A percentile compares a stretch with the other conserved stretches of the same genome.
phyloP scores from a whole-genome alignment of 2,888 invertebrate species.

The Cylindroiulus punctatus region DNA sequence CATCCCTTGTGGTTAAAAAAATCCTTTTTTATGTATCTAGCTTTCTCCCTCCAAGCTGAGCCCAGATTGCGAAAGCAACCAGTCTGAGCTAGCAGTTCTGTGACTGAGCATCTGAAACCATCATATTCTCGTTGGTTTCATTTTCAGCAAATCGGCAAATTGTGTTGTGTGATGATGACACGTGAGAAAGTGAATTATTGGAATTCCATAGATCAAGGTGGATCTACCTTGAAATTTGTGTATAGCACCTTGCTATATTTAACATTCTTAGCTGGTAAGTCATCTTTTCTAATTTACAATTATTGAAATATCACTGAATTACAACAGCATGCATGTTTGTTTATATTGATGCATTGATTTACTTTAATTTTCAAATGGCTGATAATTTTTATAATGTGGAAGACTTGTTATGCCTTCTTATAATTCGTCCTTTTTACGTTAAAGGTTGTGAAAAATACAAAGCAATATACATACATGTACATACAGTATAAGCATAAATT shows the following conservation, averaged over 20 bases:
- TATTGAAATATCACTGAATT: not conserved
- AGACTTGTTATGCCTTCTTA: no score
- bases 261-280: not conserved
- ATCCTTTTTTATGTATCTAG: not conserved
- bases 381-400: not conserved
- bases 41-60: conserved; percentile 18
- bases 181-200: not conserved
- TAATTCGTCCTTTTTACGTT: not conserved
- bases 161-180: not conserved
- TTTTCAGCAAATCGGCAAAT: not conserved
- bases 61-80: not conserved
- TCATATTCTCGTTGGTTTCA: not conserved
- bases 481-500: no score
- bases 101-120: not conserved
- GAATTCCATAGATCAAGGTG: not conserved
- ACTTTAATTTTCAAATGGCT: no score
- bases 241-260: not conserved
- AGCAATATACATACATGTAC: no score
- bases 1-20: conserved; percentile 2
- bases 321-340: no score
- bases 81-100: not conserved
- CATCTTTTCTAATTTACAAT: not conserved
- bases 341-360: not conserved
- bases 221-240: not conserved
- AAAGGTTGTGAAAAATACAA: not conserved